A percentile compares a stretch with the other conserved stretches of the same genome.
phyloP scores from a whole-genome alignment of 2,113 vertebrate species.

The Cebidichthys violaceus region DNA sequence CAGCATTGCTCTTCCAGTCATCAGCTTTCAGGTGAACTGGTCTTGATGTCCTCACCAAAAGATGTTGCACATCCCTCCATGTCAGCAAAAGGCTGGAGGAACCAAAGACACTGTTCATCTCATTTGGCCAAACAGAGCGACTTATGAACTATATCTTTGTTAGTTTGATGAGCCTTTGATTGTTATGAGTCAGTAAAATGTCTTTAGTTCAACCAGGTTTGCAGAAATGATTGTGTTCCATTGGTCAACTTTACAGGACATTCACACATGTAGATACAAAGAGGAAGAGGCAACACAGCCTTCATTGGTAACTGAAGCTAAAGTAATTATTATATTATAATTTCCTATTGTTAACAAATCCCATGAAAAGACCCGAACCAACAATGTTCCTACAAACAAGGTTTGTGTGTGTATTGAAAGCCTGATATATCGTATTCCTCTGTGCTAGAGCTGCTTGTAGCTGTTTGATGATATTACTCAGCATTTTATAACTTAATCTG shows the following conservation, averaged over 20 bases:
- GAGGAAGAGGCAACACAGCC: neutral
- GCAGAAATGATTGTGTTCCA: neutral
- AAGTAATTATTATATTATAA: too few species aligned
- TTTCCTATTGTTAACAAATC: neutral
- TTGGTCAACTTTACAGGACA: neutral
- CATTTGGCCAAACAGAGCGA: neutral
- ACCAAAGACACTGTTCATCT: constrained; percentile 30
- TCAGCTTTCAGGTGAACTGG: constrained; percentile 89
- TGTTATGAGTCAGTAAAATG: neutral
- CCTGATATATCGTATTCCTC: neutral
- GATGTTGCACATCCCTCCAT: constrained; percentile 94
- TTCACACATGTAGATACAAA: neutral
- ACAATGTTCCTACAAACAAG: neutral
- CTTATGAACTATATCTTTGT: neutral
- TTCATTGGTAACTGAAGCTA: neutral
- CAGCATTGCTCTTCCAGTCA: constrained; percentile 93
- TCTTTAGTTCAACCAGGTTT: neutral
- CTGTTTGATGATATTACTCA: neutral
- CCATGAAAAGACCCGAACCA: neutral
- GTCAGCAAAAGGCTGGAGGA: constrained; percentile 87
- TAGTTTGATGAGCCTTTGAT: neutral
- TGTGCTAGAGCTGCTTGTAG: neutral
- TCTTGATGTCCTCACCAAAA: constrained; percentile 91
- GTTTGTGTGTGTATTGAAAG: neutral
- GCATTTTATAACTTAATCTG: neutral